Percentiles rank a stretch among this genome's conserved stretches.
These are phyloP conservation scores for Microctenopoma stevenorrisi DNA, from an alignment of 2,797 vertebrate genomes.

Conservation along the genomic window DNA sequence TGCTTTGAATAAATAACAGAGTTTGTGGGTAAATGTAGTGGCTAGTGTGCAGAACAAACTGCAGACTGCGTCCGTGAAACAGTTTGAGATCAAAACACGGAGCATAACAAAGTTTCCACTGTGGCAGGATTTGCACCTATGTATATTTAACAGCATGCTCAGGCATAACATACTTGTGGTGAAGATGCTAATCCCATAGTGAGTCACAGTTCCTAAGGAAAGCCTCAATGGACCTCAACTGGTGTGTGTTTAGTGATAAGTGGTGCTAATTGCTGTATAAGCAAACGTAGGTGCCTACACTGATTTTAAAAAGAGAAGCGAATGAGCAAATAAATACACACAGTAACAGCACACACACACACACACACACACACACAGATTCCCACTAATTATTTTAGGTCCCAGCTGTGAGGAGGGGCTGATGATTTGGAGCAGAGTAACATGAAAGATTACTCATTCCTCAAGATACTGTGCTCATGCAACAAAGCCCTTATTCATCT, in stretches of 20 bases:
- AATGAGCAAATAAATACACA: slow-evolving; percentile 44
- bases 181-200: slow-evolving; percentile 57
- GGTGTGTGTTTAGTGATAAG: slow-evolving; percentile 70
- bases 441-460: slow-evolving; percentile 71
- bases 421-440: slow-evolving; percentile 61
- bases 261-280: slow-evolving; percentile 68
- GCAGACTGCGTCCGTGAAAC: slow-evolving; percentile 24
- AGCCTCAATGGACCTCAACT: slow-evolving; percentile 64
- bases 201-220: slow-evolving; percentile 58
- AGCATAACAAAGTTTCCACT: not conserved
- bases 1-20: slow-evolving; percentile 46
- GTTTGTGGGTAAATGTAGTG: slow-evolving; percentile 14
- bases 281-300: slow-evolving; percentile 56
- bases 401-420: slow-evolving; percentile 61
- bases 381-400: slow-evolving; percentile 68
- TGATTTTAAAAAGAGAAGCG: slow-evolving; percentile 34
- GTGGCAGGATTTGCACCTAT: slow-evolving; percentile 19
- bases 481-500: slow-evolving; percentile 71
- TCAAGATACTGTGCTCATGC: slow-evolving; percentile 58
- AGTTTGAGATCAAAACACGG: slow-evolving; percentile 31
- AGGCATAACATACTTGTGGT: slow-evolving; percentile 39
- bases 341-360: slow-evolving; percentile 30
- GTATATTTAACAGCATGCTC: slow-evolving; percentile 42
- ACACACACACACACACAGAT: slow-evolving; percentile 20
- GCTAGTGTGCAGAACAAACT: not conserved